A percentile compares a stretch with the other conserved stretches of the same genome.
Conservation (phyloP, 2,797 vertebrate genomes). For the Bovichtus variegatus region DNA sequence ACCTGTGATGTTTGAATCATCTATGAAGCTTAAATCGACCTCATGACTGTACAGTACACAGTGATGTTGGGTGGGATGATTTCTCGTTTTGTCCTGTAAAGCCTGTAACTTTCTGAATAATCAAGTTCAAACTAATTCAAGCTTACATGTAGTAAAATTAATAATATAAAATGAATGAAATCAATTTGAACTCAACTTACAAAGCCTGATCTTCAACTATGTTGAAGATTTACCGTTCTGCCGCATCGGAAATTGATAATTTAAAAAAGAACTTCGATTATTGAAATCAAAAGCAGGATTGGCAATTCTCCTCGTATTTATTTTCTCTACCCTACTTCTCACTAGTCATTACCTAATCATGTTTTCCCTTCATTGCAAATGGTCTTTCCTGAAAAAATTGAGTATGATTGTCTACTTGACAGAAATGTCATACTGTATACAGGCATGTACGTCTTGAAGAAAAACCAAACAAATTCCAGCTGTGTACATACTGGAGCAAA, state of each 20-base stretch:
- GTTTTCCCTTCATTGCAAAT: not conserved
- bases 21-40: not conserved
- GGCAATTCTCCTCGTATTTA: too few relatives aligned
- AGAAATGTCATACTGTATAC: slow-evolving; percentile 26
- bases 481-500: slow-evolving; percentile 64
- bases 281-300: too few relatives aligned
- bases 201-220: not conserved
- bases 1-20: not conserved
- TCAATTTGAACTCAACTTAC: not conserved
- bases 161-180: too few relatives aligned
- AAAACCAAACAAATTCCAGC: slow-evolving; percentile 65
- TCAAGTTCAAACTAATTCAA: not conserved
- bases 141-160: not conserved
- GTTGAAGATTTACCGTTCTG: too few relatives aligned
- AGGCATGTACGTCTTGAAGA: slow-evolving; percentile 10
- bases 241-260: too few relatives aligned
- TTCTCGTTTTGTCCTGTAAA: not conserved
- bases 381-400: not conserved
- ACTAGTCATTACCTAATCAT: too few relatives aligned
- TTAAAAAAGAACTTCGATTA: too few relatives aligned
- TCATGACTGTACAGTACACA: not conserved
- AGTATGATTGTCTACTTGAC: not conserved
- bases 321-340: too few relatives aligned
- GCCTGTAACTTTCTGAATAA: not conserved
- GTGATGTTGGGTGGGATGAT: not conserved